Evolutionary conservation across 2,888 invertebrate species (phyloP), one percentile per base, ranked within the genome.

Genomic region (Coleophora flavipennella): DNA sequence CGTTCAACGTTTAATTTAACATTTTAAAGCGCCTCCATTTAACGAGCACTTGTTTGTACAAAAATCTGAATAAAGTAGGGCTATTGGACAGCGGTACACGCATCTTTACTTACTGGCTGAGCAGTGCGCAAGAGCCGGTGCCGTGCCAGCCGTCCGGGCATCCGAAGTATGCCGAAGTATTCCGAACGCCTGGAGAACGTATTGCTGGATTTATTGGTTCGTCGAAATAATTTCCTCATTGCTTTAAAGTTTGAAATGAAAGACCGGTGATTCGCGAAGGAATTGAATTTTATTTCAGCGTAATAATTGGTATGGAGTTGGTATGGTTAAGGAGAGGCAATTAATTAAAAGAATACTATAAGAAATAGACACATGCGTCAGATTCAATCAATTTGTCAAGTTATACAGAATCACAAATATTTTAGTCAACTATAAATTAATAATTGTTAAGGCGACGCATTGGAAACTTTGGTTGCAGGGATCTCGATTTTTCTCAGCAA

Each of bases 21-120:
- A 37, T 43, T 43, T 39, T 43, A 43, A 36, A 35, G 34, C 31
- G 39, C 55, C 53, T 60, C 54, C 50, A 57, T 62, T 61, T 67
- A 65, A 62, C 64, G 64, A 67, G 68, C 67, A 65, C 63, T 62
- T 62, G 57, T 57, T 51, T 49, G 53, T 50, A 67, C 65, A 65
- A 68, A 75, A 75, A 65, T 67, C 57, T 57, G 66, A 58, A 73
- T 80, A 80, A 81, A 81, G 69, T 72, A 69, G 67, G 53, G 58
- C 66, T 67, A 69, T 73, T 65, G 66, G 81, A 74, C 76, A 73
- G 65, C 60, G 53, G 48, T 65, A 81, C 83, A 81, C 57, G 81
- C 70, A 80, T 78, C 64, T 75, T 75, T 71, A 80, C 81, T 83
- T 81, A 78, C 63, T 6, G 20, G 20, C 62, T 68, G 75, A 71